A percentile compares a stretch with the other conserved stretches of the same genome.
Evolutionary conservation across 2,113 vertebrate genomes (phyloP).

Genomic region (Cyprinodon brontotheroides): DNA sequence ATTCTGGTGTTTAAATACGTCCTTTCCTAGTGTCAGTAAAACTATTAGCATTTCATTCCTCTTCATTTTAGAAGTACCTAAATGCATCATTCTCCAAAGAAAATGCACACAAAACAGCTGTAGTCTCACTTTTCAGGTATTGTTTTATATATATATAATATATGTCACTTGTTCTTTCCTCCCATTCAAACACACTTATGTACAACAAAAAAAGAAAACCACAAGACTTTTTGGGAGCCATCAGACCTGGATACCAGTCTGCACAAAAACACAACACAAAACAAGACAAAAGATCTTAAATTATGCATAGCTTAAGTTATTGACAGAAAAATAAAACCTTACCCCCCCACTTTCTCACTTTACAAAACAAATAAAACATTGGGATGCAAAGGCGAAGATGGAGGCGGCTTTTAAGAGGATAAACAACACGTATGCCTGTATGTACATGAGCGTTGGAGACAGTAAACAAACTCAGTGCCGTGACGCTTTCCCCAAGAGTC

Average conservation of each 20-base stretch:
- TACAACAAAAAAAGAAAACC: constrained; percentile 54
- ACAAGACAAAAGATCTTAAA: constrained; percentile 51
- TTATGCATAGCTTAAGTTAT: constrained; percentile 73
- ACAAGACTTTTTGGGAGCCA: constrained; percentile 32
- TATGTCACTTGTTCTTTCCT: constrained; percentile 64
- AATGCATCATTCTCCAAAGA: constrained; percentile 26
- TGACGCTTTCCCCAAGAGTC: neutral
- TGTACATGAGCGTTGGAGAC: constrained; percentile 13
- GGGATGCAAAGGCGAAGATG: neutral
- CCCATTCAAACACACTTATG: constrained; percentile 49
- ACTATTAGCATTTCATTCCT: neutral
- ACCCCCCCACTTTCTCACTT: constrained; percentile 20
- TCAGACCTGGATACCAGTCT: constrained; percentile 31
- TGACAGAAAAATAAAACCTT: constrained; percentile 53
- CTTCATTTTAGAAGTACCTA: constrained; percentile 19
- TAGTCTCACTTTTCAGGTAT: constrained; percentile 68
- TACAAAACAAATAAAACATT: constrained; percentile 16
- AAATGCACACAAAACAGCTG: constrained; percentile 16
- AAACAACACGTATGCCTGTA: constrained; percentile 27
- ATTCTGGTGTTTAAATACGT: neutral
- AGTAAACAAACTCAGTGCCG: constrained; percentile 49
- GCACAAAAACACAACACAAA: constrained; percentile 24
- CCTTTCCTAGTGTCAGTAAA: neutral
- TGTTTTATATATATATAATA: constrained; percentile 72
- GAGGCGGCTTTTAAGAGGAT: constrained; percentile 15